These are phyloP conservation scores for Heliopora coerulea DNA, from an alignment of 92 coral and sea anemone genomes.

Conservation along the genomic window DNA sequence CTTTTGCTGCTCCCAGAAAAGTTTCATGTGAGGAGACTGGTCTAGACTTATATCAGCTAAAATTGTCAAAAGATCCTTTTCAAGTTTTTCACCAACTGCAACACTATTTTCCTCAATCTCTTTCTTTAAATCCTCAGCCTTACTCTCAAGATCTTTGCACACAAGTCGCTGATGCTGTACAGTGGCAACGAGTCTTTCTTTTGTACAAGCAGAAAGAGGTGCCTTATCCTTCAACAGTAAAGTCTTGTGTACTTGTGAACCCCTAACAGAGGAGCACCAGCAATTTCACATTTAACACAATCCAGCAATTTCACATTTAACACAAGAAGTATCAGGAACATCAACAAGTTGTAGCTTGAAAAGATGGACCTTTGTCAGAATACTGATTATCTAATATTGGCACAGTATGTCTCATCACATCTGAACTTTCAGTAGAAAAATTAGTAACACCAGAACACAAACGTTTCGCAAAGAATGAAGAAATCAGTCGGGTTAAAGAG, in stretches of 20 bases:
- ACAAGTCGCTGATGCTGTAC: slow-evolving; percentile 5
- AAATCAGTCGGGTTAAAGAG: background rate
- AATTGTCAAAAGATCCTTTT: slow-evolving; percentile 4
- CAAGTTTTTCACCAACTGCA: background rate
- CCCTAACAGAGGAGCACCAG: background rate
- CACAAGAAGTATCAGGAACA: background rate
- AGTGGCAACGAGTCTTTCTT: slow-evolving; percentile 14
- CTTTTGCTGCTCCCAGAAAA: slow-evolving; percentile 15
- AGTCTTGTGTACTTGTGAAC: background rate
- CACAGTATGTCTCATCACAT: background rate
- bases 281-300: background rate
- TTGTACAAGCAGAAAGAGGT: background rate
- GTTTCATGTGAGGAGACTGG: slow-evolving; percentile 4
- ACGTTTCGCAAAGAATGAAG: background rate
- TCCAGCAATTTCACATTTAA: background rate
- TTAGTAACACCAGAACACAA: background rate
- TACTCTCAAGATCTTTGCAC: slow-evolving; percentile 9
- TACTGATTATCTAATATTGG: background rate
- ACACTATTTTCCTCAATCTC: slow-evolving; percentile 7
- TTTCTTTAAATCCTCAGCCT: background rate
- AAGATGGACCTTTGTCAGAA: slow-evolving; percentile 19
- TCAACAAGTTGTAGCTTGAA: background rate
- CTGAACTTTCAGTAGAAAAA: background rate
- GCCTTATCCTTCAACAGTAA: slow-evolving; percentile 4
- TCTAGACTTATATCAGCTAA: background rate